Base-by-base conservation (phyloP, 92 coral and sea anemone species). In the Galaxea fascicularis region DNA sequence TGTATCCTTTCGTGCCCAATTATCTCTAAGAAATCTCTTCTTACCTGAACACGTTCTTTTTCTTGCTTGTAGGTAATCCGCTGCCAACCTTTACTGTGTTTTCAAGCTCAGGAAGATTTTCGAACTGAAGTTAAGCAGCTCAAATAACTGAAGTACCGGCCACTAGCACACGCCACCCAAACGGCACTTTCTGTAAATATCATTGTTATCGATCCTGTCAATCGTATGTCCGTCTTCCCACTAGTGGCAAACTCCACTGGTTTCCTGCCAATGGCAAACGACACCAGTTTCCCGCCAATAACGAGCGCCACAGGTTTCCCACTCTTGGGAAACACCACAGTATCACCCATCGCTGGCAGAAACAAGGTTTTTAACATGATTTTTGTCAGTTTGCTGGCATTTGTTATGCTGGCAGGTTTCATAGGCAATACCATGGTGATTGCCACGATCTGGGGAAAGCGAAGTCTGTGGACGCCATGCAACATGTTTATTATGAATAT, bases 401-500 rank as follows among this genome's bases (percentile, higher is more conserved):
- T 79, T 16, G 89, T 92, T 7, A 78, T 86, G 4, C 49, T 84
- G 26, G 83, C 87, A 0, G 96, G 96, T 28, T 68, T 88, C 13
- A 76, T 85, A 12, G 96, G 95, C 5, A 93, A 91, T 59, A 22
- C 77, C 76, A 62, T 90, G 65, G 92, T 93, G 9, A 87, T 93
- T 7, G 63, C 74, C n/a, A 93, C 93, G 9, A 71, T 93, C 28
- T 31, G 83, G 17, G 73, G 91, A 28, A 83, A 84, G 85, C 81
- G 63, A 25, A 87, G 86, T 46, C 79, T 93, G 90, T 68, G 84
- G 77, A 83, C 96, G 4, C 86, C 96, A 7, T 93, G 96, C 25
- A 93, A 93, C 67, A 73, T 73, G 47, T 86, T 93, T 11, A 79
- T 93, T 49, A 85, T 82, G 83, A 93, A 83, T 73, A 90, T 93